Evolutionary conservation across 2,888 invertebrate species (phyloP), one percentile per base, ranked within the genome.

Genomic region (Epinotia nisella): DNA sequence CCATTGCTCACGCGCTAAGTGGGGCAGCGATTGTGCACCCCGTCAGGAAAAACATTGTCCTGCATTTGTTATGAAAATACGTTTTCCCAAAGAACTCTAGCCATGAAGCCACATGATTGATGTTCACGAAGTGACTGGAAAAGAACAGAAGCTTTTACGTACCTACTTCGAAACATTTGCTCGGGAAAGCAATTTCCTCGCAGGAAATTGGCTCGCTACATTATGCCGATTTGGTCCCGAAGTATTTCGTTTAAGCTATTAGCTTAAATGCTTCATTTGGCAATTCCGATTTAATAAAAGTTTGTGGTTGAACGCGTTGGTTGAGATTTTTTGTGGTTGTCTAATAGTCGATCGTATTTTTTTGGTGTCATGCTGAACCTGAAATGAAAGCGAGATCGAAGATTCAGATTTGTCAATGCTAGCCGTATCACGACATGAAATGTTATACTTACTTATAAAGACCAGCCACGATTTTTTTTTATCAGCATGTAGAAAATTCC

Each of bases 191-290:
- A 90, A 92, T 93, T 92, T 93, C 92, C 92, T 87, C 77, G 76
- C 79, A 85, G 93, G 92, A 93, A 92, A 92, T 92, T 89, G 88
- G 85, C 84, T 87, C 85, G 85, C 82, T 79, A 79, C 79, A 82
- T 83, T 81, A 81, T 75, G 74, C 76, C 74, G 79, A 78, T 77
- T 79, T 80, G 75, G 77, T 70, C 75, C 72, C 73, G 70, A 78
- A 80, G 78, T 78, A 64, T 76, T 74, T 73, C 73, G 65, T 60
- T 66, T 73, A 71, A 72, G 64, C 65, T 74, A 76, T 71, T 75
- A 73, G 67, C 69, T 75, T 75, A 74, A 77, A 69, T 55, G 70
- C 55, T 70, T 70, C 58, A 70, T 74, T 74, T 58, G 64, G 70
- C 51, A 68, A 49, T 56, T 64, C 15, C 53, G 70, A 70, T 72